phyloP scores from a whole-genome alignment of 2,797 vertebrate genomes.

The Meriones psammophilus region DNA sequence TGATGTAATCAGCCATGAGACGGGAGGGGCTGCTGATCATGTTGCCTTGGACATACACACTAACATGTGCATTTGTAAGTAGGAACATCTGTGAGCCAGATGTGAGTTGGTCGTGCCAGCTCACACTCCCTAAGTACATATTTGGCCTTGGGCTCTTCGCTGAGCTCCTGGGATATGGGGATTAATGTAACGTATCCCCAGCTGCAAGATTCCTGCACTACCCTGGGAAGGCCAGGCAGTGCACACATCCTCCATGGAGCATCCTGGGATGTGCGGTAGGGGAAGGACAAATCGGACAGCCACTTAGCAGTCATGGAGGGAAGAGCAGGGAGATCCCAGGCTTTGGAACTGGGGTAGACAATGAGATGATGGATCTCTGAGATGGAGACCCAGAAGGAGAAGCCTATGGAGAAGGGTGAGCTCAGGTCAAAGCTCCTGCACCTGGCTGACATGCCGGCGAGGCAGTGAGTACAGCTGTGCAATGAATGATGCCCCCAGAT shows the following conservation, averaged over 20 bases:
- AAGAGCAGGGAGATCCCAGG: neutral
- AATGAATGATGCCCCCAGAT: fast-evolving
- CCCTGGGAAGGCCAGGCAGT: neutral
- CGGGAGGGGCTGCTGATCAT: neutral
- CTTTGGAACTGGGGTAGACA: neutral
- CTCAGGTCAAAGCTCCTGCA: neutral
- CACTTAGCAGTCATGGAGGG: neutral
- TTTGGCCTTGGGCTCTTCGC: neutral
- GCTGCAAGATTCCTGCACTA: neutral
- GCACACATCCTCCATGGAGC: neutral
- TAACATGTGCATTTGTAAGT: neutral
- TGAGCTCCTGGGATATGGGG: neutral
- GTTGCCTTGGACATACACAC: neutral
- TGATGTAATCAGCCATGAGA: neutral
- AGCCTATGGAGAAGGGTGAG: neutral
- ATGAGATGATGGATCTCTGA: neutral
- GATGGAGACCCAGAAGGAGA: neutral
- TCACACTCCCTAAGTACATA: neutral
- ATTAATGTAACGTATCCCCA: neutral
- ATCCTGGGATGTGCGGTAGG: fast-evolving
- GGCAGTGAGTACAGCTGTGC: too few species aligned
- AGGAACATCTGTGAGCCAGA: neutral
- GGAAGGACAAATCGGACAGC: neutral
- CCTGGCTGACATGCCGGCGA: neutral
- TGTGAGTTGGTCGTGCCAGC: fast-evolving